A percentile compares a stretch with the other conserved stretches of the same genome.
phyloP scores from a whole-genome alignment of 2,113 vertebrate species.

The Pyxicephalus adspersus region DNA sequence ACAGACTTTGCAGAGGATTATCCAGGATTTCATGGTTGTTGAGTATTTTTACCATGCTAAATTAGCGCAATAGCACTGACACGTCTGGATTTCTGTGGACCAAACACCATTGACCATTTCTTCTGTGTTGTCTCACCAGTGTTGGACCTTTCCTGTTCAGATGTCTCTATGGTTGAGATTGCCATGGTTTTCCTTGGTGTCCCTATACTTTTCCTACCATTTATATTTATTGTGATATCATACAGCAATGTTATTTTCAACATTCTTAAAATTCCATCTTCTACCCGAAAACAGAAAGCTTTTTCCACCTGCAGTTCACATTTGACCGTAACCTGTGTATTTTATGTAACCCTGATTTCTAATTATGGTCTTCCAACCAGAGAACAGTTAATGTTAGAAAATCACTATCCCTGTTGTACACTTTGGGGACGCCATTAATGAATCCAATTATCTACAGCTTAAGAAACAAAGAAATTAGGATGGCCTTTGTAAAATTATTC shows the following conservation, averaged over 20 bases:
- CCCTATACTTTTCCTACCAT: background rate
- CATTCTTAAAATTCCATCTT: background rate
- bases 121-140: too few relatives aligned
- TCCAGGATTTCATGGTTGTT: background rate
- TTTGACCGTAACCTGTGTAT: background rate
- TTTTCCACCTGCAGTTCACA: background rate
- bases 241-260: background rate
- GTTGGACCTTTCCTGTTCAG: too few relatives aligned
- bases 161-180: too few relatives aligned
- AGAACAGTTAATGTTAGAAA: background rate
- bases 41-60: background rate
- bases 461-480: too few relatives aligned
- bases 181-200: too few relatives aligned
- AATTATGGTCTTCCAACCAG: background rate
- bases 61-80: background rate
- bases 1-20: background rate
- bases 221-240: background rate
- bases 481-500: too few relatives aligned
- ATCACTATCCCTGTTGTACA: background rate
- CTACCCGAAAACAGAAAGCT: background rate
- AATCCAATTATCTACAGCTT: too few relatives aligned
- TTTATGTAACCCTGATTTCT: background rate
- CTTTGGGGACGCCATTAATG: background rate
- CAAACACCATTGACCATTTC: too few relatives aligned
- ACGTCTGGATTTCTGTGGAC: too few relatives aligned